Base-by-base conservation (phyloP, 2,113 vertebrate genomes). In the Trachemys scripta region DNA sequence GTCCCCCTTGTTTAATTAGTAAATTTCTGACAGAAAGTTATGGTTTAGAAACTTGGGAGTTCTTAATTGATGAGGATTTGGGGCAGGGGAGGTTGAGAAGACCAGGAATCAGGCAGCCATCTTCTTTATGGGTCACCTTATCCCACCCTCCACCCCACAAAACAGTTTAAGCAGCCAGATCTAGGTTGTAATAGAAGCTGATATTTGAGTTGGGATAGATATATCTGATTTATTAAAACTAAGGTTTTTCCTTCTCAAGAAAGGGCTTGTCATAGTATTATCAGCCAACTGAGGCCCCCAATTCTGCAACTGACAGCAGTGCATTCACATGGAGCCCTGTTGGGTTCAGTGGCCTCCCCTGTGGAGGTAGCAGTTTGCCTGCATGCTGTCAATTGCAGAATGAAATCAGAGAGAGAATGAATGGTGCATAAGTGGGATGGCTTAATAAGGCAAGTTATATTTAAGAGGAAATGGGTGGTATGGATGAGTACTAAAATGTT, bases 121-220 rank as follows among this genome's bases (percentile, higher is more conserved):
- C 62, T 65, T 65, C 31, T 65, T 31, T 65, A 65, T 35, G 31
- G 31, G 14, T 35, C 27, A 27, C 29, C 25, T 16, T 62, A 14
- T 31, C 27, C 59, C 59, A 62, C 57, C 31, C 12, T 65, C 12
- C 29, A 65, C 59, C 62, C 3, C 31, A 65, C 62, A 65, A 65
- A 65, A 57, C 56, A 35, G 59, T 31, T 95, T 95, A 93, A 93
- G 89, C 93, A 95, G 83, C 78, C 93, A 88, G 72, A 96, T 90
- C 87, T 90, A 29, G 87, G 82, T 20, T 75, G 38, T 45, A 22
- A 42, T 38, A 42, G 38, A 25, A 75, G n/a, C 20, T 42, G 38
- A 25, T 75, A 24, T 12, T 75, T 38, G n/a, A 75, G 38, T 75
- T 38, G 38, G 38, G 22, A 25, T 45, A 75, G 8, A 75, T 38